Percentiles rank a stretch among this genome's conserved stretches.
phyloP scores from a whole-genome alignment of 2,888 invertebrate species.

The Itoplectis maculator region DNA sequence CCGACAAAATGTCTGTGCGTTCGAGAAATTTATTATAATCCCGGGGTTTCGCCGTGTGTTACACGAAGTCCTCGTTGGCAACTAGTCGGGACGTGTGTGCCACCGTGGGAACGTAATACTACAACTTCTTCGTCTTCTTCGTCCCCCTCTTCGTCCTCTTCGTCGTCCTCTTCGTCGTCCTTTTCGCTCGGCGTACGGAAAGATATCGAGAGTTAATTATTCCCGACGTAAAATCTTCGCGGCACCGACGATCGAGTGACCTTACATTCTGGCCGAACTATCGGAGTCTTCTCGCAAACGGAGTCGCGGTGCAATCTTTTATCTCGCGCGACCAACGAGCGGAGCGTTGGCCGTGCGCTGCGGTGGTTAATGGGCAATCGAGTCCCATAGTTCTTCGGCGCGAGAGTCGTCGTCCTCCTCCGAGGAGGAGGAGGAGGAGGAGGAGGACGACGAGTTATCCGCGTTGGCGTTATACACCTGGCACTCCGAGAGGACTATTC shows the following conservation, averaged over 20 bases:
- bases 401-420: conserved; percentile 53
- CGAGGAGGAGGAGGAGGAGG: too few relatives aligned
- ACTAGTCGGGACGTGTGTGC: conserved; percentile 25
- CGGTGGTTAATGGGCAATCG: conserved; percentile 60
- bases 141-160: conserved; percentile 19
- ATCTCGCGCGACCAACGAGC: conserved; percentile 48
- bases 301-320: conserved; percentile 41
- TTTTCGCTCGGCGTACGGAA: conserved; percentile 7
- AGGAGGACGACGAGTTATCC: too few relatives aligned
- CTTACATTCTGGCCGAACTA: conserved; percentile 56
- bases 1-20: conserved; percentile 20
- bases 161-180: conserved; percentile 14
- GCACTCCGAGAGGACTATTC: too few relatives aligned
- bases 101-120: conserved; percentile 50
- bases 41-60: conserved; percentile 17
- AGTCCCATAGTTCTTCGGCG: conserved; percentile 57
- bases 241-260: conserved; percentile 53
- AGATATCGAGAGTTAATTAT: conserved; percentile 52
- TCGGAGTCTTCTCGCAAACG: conserved; percentile 46
- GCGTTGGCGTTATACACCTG: conserved; percentile 64
- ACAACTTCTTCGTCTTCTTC: conserved; percentile 40
- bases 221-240: conserved; percentile 52
- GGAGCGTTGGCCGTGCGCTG: not conserved
- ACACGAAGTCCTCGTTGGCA: conserved; percentile 33
- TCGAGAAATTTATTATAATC: conserved; percentile 44